phyloP scores from a whole-genome alignment of 1,140 invertebrate genomes.

The Tetraneura akinire region DNA sequence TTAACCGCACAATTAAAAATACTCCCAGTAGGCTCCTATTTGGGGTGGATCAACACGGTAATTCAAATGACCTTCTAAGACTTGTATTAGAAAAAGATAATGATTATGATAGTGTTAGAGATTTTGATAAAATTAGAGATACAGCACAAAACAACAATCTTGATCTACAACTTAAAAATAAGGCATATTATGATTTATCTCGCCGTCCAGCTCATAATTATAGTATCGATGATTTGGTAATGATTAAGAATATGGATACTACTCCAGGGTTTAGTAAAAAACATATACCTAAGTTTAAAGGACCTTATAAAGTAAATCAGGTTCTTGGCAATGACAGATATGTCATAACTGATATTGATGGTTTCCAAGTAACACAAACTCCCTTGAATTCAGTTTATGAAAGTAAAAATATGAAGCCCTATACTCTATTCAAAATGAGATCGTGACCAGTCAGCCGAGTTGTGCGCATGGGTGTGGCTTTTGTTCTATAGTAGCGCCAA shows the following conservation, averaged over 20 bases:
- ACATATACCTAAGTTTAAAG: constrained; percentile 47
- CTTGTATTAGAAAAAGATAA: background rate
- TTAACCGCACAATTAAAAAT: constrained; percentile 50
- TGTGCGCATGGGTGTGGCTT: too few species aligned
- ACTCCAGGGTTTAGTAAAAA: constrained; percentile 1
- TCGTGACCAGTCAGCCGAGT: too few species aligned
- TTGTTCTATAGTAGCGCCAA: too few species aligned
- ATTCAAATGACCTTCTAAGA: constrained; percentile 28
- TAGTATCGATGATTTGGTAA: constrained; percentile 26
- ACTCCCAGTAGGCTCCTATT: constrained; percentile 53
- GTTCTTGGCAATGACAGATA: constrained; percentile 48
- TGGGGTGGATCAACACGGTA: constrained; percentile 48
- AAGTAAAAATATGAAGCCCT: background rate
- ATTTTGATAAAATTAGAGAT: constrained; percentile 27
- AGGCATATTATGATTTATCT: constrained; percentile 27
- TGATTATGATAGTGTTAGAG: background rate
- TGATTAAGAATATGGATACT: constrained; percentile 38
- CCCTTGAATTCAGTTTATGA: background rate
- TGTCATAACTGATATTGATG: constrained; percentile 27
- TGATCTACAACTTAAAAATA: constrained; percentile 12
- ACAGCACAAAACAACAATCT: background rate
- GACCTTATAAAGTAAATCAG: constrained; percentile 48
- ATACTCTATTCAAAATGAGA: background rate
- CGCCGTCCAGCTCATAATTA: constrained; percentile 11
- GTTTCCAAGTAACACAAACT: background rate